Evolutionary conservation across 2,888 invertebrate species (phyloP).

Genomic region (Entomobrya multifasciata): DNA sequence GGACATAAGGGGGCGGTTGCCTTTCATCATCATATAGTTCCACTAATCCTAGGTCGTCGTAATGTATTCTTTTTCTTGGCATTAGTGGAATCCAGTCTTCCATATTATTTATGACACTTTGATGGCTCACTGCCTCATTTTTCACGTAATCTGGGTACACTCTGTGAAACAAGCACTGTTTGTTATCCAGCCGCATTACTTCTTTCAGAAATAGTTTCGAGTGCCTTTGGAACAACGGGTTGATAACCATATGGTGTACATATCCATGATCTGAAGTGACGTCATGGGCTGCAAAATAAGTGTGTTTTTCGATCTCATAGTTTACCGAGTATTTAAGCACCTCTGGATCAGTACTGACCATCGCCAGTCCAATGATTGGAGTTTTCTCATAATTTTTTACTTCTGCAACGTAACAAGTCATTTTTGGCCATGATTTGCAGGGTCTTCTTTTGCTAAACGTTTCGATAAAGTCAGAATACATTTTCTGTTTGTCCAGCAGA

Average conservation of each 20-base stretch:
- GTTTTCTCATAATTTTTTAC: slow-evolving; percentile 65
- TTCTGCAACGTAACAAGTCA: slow-evolving; percentile 71
- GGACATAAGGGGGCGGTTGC: slow-evolving; percentile 69
- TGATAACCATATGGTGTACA: slow-evolving; percentile 83
- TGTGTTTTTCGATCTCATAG: slow-evolving; percentile 82
- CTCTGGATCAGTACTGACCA: slow-evolving; percentile 80
- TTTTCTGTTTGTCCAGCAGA: slow-evolving; percentile 71
- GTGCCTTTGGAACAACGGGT: slow-evolving; percentile 85
- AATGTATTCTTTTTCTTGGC: slow-evolving; percentile 80
- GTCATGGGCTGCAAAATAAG: slow-evolving; percentile 80
- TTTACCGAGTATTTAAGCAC: slow-evolving; percentile 81
- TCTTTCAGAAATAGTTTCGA: slow-evolving; percentile 85
- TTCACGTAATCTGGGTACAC: slow-evolving; percentile 81
- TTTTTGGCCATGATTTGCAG: background rate
- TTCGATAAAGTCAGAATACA: slow-evolving; percentile 71
- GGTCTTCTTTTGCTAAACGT: slow-evolving; percentile 14
- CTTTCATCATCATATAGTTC: slow-evolving; percentile 74
- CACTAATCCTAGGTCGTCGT: slow-evolving; percentile 70
- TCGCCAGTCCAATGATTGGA: slow-evolving; percentile 72
- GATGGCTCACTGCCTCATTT: slow-evolving; percentile 60
- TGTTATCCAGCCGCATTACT: slow-evolving; percentile 84
- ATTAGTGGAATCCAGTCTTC: slow-evolving; percentile 81
- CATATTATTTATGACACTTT: slow-evolving; percentile 80
- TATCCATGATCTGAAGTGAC: slow-evolving; percentile 80
- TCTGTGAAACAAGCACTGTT: slow-evolving; percentile 84